These are phyloP conservation scores for Glomeris marginata DNA, from an alignment of 2,888 invertebrate genomes.

Conservation along the genomic window DNA sequence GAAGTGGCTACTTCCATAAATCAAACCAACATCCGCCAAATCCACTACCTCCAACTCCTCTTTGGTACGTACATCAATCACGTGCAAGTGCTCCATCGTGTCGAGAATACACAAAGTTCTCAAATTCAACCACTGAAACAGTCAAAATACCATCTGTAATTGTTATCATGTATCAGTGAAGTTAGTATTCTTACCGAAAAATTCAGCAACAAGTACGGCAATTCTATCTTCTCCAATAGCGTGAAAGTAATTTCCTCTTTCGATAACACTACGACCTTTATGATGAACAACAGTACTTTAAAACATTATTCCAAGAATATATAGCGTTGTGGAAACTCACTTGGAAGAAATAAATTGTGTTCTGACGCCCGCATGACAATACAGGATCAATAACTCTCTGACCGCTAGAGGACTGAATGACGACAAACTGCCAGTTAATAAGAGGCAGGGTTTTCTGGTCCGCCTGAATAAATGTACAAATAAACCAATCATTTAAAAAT, in stretches of 20 bases:
- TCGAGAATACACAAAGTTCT: slow-evolving; percentile 73
- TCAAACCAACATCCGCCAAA: slow-evolving; percentile 60
- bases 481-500: too few species aligned
- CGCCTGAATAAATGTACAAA: slow-evolving; percentile 23
- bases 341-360: slow-evolving; percentile 71
- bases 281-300: slow-evolving; percentile 17
- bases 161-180: not conserved
- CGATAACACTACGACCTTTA: slow-evolving; percentile 38
- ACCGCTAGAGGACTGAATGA: slow-evolving; percentile 52
- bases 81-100: slow-evolving; percentile 64
- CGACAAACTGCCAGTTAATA: slow-evolving; percentile 80
- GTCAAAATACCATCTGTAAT: slow-evolving; percentile 1
- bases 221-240: slow-evolving; percentile 52
- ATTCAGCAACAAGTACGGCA: slow-evolving; percentile 55
- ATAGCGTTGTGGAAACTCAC: slow-evolving; percentile 30
- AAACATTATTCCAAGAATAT: not conserved
- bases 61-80: slow-evolving; percentile 77
- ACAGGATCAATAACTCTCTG: slow-evolving; percentile 62
- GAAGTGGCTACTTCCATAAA: slow-evolving; percentile 74
- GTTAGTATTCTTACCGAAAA: slow-evolving; percentile 19
- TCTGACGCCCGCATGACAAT: slow-evolving; percentile 74
- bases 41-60: slow-evolving; percentile 70
- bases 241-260: slow-evolving; percentile 38
- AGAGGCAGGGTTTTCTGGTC: slow-evolving; percentile 64
- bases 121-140: slow-evolving; percentile 57